These are phyloP conservation scores for Sycophaga agraensis DNA, from an alignment of 1,140 invertebrate genomes.

Conservation along the genomic window DNA sequence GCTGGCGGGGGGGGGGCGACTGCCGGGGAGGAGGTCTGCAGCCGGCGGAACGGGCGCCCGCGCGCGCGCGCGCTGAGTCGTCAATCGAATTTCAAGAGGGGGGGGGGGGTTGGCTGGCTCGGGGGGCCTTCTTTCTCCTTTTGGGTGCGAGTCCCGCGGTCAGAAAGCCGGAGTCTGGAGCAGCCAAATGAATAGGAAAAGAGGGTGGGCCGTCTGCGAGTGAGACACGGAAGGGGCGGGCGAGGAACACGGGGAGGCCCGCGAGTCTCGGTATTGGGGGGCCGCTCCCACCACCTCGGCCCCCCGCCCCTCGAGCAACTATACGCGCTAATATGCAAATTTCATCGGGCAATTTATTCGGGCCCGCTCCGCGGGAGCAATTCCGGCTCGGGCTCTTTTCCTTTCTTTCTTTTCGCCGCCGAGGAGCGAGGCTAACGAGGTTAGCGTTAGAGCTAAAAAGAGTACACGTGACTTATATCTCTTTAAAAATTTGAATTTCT, in stretches of 20 bases:
- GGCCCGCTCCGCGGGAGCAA: slow-evolving; percentile 19
- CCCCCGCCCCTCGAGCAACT: neutral
- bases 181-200: slow-evolving; percentile 21
- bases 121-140: neutral
- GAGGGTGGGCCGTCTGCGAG: slow-evolving; percentile 9
- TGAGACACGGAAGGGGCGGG: slow-evolving; percentile 30
- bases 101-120: neutral
- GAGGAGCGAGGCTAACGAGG: slow-evolving; percentile 28
- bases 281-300: neutral
- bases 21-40: neutral
- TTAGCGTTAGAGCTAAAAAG: slow-evolving; percentile 24
- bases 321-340: slow-evolving; percentile 32
- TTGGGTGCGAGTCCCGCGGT: neutral
- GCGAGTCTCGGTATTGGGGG: neutral
- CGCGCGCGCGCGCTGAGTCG: slow-evolving; percentile 16
- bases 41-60: no score
- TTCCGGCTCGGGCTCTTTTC: slow-evolving; percentile 14
- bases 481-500: slow-evolving; percentile 29
- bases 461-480: slow-evolving; percentile 29
- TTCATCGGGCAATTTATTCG: slow-evolving; percentile 32
- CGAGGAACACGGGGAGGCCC: slow-evolving; percentile 18
- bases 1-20: no score
- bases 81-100: slow-evolving; percentile 22
- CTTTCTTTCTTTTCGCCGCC: neutral
- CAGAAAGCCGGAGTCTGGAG: neutral